Conservation (phyloP, 2,888 invertebrate species). For the Gerosis bhagava region DNA sequence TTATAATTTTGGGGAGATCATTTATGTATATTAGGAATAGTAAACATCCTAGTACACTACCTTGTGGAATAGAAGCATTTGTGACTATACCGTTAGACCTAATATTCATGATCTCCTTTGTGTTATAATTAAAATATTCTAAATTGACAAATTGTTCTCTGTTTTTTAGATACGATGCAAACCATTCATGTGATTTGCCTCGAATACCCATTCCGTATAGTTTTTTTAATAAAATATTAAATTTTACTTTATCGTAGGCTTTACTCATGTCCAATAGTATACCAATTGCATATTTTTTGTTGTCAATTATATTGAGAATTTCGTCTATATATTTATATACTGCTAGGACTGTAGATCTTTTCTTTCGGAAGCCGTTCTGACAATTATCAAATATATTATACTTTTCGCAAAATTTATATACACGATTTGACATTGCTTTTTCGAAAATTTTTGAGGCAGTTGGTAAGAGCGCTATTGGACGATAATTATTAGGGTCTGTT, state of each 20-base stretch:
- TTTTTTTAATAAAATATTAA: background rate
- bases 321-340: conserved; percentile 16
- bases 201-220: background rate
- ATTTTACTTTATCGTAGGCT: background rate
- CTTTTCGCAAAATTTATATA: conserved; percentile 28
- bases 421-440: conserved; percentile 22
- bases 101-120: too few relatives aligned
- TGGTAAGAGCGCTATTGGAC: conserved; percentile 17
- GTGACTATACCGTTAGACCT: too few relatives aligned
- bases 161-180: conserved; percentile 2
- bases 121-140: background rate
- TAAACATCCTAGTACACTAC: background rate
- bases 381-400: conserved; percentile 24
- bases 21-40: conserved; percentile 4
- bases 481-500: conserved; percentile 10
- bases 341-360: conserved; percentile 20
- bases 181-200: background rate
- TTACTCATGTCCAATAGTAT: conserved; percentile 4
- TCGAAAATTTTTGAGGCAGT: conserved; percentile 28
- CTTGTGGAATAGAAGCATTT: background rate
- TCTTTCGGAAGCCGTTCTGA: conserved; percentile 29
- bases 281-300: conserved; percentile 9
- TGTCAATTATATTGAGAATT: conserved; percentile 6
- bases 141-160: background rate
- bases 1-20: background rate